Evolutionary conservation across 23 tunicate genomes (phyloP), one percentile per base, ranked within the genome.

Genomic region (Clavelina lepadiformis): DNA sequence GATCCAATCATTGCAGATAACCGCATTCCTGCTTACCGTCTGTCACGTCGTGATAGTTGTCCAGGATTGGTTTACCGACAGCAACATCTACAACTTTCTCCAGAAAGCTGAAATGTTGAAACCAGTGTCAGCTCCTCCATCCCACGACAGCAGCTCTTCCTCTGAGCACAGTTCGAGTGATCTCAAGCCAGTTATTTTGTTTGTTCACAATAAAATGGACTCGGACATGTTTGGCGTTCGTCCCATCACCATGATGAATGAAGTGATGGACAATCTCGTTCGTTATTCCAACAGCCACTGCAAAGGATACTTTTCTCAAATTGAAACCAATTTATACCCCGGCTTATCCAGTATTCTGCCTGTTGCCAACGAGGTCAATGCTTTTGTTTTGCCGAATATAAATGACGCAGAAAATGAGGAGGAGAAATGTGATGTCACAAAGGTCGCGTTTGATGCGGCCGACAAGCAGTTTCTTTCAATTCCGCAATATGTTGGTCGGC

Each of bases 31-130:
- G 33, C 34, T 84, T 27, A 77, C 82, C 24, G 82, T 79, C 45
- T 93, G 98, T 36, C 98, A 93, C 69, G 94, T 93, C n/a, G 76
- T 93, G 3, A 56, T 93, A 21, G 87, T 93, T 46, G 75, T 85
- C 24, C 98, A 93, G 52, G 98, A 93, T 49, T 85, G 79, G 79
- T 84, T 85, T 55, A 72, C 93, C 22, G 98, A 93, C 76, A 33
- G 66, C 29, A 77, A 74, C 47, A 55, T 93, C 3, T 79, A 65
- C 53, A 62, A 62, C 22, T 83, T 93, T 47, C 65, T 93, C 27
- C 86, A 85, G 33, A 69, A 68, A 13, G 98, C 98, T 37, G 98
- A 93, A 67, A 93, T 93, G 94, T 63, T 85, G 54, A 84, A 79
- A 46, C 82, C 85, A 15, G 68, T 74, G 5, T 56, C 91, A 24